Evolutionary conservation across 1,140 invertebrate genomes (phyloP).

Genomic region (Melanaphis sacchari): DNA sequence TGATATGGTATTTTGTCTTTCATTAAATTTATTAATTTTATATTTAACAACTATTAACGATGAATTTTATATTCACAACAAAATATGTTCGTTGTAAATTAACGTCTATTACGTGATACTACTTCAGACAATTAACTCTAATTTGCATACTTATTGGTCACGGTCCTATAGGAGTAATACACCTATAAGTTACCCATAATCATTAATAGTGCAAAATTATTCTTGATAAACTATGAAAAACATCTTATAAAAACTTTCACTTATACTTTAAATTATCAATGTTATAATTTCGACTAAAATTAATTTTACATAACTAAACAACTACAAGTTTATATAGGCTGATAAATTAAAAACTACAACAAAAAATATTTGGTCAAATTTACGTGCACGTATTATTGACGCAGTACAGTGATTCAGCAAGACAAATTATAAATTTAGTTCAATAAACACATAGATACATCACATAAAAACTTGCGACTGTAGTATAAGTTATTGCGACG

Average conservation of each 20-base stretch:
- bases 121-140: neutral
- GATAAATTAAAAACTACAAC: neutral
- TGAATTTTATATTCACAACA: neutral
- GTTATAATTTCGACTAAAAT: neutral
- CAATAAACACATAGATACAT: neutral
- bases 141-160: neutral
- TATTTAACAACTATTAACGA: neutral
- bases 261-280: neutral
- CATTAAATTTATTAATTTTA: neutral
- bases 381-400: neutral
- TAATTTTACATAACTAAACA: neutral
- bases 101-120: neutral
- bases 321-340: neutral
- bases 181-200: neutral
- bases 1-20: neutral
- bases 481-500: neutral
- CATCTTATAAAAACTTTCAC: neutral
- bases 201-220: neutral
- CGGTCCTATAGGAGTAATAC: neutral
- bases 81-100: neutral
- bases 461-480: neutral
- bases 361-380: neutral
- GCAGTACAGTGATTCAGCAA: neutral
- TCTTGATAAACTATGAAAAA: neutral
- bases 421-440: neutral